These are phyloP conservation scores for Cyprinodon diabolis DNA, from an alignment of 2,797 vertebrate genomes.

Conservation along the genomic window DNA sequence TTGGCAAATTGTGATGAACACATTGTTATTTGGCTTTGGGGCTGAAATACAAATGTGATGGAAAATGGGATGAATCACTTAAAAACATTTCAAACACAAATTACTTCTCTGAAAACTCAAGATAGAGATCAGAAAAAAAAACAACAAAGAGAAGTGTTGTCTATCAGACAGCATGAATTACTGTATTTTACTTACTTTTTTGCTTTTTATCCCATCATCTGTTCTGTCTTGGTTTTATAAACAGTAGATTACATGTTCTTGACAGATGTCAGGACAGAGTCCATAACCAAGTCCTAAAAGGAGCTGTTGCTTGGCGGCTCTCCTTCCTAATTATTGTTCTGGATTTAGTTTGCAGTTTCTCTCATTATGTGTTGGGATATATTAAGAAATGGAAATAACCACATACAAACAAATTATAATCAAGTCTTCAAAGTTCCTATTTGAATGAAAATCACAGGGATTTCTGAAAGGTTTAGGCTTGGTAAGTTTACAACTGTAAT, in stretches of 20 bases:
- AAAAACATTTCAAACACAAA: constrained; percentile 30
- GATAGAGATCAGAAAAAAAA: not conserved
- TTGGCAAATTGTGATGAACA: constrained; percentile 36
- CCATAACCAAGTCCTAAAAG: not conserved
- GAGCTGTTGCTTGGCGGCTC: not conserved
- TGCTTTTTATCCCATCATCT: not conserved
- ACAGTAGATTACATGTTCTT: not conserved
- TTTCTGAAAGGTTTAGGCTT: not conserved
- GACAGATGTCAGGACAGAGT: not conserved
- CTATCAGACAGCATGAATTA: not conserved
- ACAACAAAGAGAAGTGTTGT: not conserved
- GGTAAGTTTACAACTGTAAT: not conserved
- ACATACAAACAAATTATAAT: not conserved
- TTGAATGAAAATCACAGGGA: not conserved
- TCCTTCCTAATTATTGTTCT: not conserved
- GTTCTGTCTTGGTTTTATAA: not conserved
- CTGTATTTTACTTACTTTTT: not conserved
- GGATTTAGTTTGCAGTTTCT: not conserved
- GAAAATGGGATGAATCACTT: constrained; percentile 24
- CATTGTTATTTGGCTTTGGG: constrained; percentile 38
- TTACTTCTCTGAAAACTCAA: constrained; percentile 13
- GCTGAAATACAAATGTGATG: constrained; percentile 41
- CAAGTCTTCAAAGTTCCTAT: not conserved
- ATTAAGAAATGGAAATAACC: not conserved
- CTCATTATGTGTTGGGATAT: not conserved